phyloP scores from a whole-genome alignment of 1,140 invertebrate species.

The Lysiphlebus fabarum region DNA sequence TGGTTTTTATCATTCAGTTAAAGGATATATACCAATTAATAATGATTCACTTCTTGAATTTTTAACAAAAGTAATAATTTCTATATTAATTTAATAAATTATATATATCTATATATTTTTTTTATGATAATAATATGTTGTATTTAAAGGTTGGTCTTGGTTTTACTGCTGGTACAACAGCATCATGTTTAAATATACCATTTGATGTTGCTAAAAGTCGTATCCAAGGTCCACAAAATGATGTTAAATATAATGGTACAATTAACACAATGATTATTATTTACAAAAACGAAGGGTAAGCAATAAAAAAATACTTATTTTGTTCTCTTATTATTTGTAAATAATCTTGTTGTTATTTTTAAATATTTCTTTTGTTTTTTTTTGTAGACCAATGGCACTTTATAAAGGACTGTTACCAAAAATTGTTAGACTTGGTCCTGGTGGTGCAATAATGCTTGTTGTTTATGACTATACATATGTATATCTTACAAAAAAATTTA shows the following conservation, averaged over 20 bases:
- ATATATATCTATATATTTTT: slow-evolving; percentile 11
- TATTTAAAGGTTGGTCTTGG: slow-evolving; percentile 72
- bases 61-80: slow-evolving; percentile 41
- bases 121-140: neutral
- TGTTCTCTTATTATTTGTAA: slow-evolving; percentile 9
- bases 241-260: slow-evolving; percentile 77
- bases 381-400: slow-evolving; percentile 71
- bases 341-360: slow-evolving; percentile 19
- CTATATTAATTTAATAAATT: slow-evolving; percentile 7
- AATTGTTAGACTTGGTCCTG: slow-evolving; percentile 84
- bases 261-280: slow-evolving; percentile 71
- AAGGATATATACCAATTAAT: slow-evolving; percentile 69
- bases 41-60: slow-evolving; percentile 56
- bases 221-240: slow-evolving; percentile 85
- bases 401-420: slow-evolving; percentile 92
- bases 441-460: slow-evolving; percentile 86
- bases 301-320: slow-evolving; percentile 23
- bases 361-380: slow-evolving; percentile 20
- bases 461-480: slow-evolving; percentile 79
- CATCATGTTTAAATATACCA: slow-evolving; percentile 86
- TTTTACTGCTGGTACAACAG: slow-evolving; percentile 78
- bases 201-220: slow-evolving; percentile 94
- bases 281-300: slow-evolving; percentile 83
- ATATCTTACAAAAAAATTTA: slow-evolving; percentile 53
- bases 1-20: slow-evolving; percentile 89